These are phyloP conservation scores for Antennarius striatus DNA, from an alignment of 2,113 vertebrate genomes.

Conservation along the genomic window DNA sequence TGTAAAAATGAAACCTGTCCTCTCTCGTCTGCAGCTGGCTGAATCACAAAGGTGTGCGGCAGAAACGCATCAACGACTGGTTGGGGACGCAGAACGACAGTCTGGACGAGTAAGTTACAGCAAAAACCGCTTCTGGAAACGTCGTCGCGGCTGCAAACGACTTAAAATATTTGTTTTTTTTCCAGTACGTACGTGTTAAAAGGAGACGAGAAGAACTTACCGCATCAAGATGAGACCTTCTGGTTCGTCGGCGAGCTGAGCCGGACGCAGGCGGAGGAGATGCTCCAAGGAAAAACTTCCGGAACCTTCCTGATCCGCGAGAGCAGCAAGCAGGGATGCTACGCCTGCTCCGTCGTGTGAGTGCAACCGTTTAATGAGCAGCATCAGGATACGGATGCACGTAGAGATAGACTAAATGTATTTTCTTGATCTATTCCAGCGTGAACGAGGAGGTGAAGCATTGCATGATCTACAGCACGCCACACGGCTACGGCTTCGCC, in stretches of 20 bases:
- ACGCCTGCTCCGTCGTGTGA: slow-evolving; percentile 98
- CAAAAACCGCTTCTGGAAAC: too few species aligned
- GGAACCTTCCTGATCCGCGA: slow-evolving; percentile 96
- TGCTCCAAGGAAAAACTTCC: slow-evolving; percentile 90
- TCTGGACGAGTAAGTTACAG: slow-evolving; percentile 88
- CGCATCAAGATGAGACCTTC: slow-evolving; percentile 92
- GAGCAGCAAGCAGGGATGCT: slow-evolving; percentile 95
- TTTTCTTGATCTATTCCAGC: slow-evolving; percentile 70
- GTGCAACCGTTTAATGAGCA: slow-evolving; percentile 56
- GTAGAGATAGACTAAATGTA: background rate
- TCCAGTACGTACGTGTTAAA: slow-evolving; percentile 87
- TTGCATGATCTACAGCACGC: slow-evolving; percentile 95
- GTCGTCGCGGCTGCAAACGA: too few species aligned
- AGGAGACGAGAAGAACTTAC: slow-evolving; percentile 89
- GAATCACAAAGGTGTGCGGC: slow-evolving; percentile 94
- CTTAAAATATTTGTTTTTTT: background rate
- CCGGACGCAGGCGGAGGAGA: slow-evolving; percentile 91
- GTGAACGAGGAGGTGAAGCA: slow-evolving; percentile 95
- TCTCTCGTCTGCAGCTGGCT: slow-evolving; percentile 84
- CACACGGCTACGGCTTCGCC: slow-evolving; percentile 91
- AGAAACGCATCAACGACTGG: slow-evolving; percentile 94
- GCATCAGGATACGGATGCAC: too few species aligned
- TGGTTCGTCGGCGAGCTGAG: slow-evolving; percentile 97
- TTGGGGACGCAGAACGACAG: slow-evolving; percentile 91
- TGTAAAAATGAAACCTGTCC: too few species aligned